Base-by-base conservation (phyloP, 2,888 invertebrate species). In the Cryptocephalus primarius region DNA sequence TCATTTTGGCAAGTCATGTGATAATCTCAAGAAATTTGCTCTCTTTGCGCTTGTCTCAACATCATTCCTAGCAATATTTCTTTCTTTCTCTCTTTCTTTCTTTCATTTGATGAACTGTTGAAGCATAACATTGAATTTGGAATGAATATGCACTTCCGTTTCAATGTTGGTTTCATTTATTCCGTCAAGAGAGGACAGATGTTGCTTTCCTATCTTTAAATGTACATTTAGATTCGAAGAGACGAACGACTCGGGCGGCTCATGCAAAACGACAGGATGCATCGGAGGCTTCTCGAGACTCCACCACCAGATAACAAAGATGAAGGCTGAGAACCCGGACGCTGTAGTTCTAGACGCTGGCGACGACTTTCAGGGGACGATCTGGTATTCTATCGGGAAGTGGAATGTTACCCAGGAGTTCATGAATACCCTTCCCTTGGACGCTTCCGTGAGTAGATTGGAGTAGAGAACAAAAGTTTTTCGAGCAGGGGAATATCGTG, bases 291-390 rank as follows among this genome's bases (percentile, higher is more conserved):
- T 84, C 56, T 78, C 85, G 0, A 73, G 85, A 0, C 71, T 83
- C 0, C 79, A 77, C 54, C 68, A 76, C 14, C 76, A 77, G 43
- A 74, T 82, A 13, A 69, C 71, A 8, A 64, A 67, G 14, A 59
- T 78, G 36, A 60, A 70, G 1, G 51, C 64, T 10, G 64, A 71
- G 1, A 53, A 52, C 31, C 68, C 76, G 2, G 67, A 83, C 50
- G 74, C 83, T 0, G 66, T 91, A 13, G 77, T 88, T 33, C 67
- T 91, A 46, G 88, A 89, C 62, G 89, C 83, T 0, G 90, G 90
- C 0, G 90, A 90, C 67, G 83, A 83, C 63, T 91, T 82, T 65
- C 88, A 88, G 64, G 90, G 90, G 0, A 88, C 88, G 0, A 73
- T 87, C n/a, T 90, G 87, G 85, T 88, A 88, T 60, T 82, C 80